Conservation (phyloP, 2,888 invertebrate species). For the Dynastes grantii region DNA sequence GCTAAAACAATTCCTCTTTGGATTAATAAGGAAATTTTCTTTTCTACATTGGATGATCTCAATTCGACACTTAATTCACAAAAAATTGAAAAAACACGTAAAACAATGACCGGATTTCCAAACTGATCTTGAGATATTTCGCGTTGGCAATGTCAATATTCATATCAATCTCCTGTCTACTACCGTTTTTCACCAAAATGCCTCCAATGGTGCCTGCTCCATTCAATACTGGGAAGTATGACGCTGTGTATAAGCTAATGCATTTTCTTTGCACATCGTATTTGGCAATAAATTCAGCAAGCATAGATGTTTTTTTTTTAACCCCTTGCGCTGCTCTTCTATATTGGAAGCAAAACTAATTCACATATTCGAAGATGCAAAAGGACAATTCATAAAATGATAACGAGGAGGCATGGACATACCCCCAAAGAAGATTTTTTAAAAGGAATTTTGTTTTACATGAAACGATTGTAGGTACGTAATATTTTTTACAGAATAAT, state of each 20-base stretch:
- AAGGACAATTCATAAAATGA: too few species aligned
- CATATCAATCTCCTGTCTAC: background rate
- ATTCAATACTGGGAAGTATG: conserved; percentile 15
- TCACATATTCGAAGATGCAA: background rate
- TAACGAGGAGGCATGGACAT: too few species aligned
- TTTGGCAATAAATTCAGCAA: conserved; percentile 10
- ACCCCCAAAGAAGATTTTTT: too few species aligned
- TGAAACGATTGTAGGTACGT: too few species aligned
- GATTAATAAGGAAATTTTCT: conserved; percentile 3
- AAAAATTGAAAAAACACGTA: conserved; percentile 15
- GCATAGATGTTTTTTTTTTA: conserved; percentile 9
- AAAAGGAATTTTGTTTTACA: too few species aligned
- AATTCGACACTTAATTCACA: conserved; percentile 9
- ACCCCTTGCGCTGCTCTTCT: conserved; percentile 18
- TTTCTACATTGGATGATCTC: background rate
- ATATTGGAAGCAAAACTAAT: conserved; percentile 22
- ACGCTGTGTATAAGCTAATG: conserved; percentile 9
- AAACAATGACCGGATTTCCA: conserved; percentile 9
- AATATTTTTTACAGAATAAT: too few species aligned
- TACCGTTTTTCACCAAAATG: conserved; percentile 11
- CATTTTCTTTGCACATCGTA: too few species aligned
- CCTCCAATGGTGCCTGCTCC: conserved; percentile 17
- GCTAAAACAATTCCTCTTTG: conserved; percentile 24
- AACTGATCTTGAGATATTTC: conserved; percentile 21
- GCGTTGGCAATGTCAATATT: conserved; percentile 2